A percentile compares a stretch with the other conserved stretches of the same genome.
These are phyloP conservation scores for Malaclemys terrapin DNA, from an alignment of 2,113 vertebrate species.

Conservation along the genomic window DNA sequence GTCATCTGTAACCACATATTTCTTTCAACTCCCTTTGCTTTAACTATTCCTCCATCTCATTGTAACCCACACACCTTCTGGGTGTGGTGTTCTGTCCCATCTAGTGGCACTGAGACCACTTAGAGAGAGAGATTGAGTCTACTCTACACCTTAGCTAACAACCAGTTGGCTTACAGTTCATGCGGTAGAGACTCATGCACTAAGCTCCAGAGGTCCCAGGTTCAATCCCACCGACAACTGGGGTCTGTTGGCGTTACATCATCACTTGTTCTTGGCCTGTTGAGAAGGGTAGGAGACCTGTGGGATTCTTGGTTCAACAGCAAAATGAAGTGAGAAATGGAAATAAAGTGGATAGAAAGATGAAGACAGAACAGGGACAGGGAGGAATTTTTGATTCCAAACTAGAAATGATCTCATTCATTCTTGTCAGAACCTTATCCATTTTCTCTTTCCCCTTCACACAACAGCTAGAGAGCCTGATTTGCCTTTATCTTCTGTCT, in stretches of 20 bases:
- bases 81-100: too few relatives aligned
- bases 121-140: too few relatives aligned
- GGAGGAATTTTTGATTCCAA: not conserved
- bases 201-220: too few relatives aligned
- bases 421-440: not conserved
- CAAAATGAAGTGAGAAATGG: not conserved
- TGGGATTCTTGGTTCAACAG: not conserved
- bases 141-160: too few relatives aligned
- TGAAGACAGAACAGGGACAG: not conserved
- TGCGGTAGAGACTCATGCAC: too few relatives aligned
- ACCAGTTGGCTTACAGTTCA: too few relatives aligned
- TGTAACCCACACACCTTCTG: too few relatives aligned
- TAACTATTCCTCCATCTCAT: not conserved
- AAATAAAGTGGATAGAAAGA: not conserved
- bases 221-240: rapidly evolving
- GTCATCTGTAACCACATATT: not conserved
- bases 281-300: not conserved
- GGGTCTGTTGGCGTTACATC: too few relatives aligned
- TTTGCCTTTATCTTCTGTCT: not conserved
- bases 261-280: not conserved
- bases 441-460: not conserved
- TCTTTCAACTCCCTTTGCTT: not conserved
- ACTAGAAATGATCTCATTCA: not conserved
- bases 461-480: not conserved
- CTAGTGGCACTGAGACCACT: too few relatives aligned